Evolutionary conservation across 1,140 invertebrate genomes (phyloP), one percentile per base, ranked within the genome.

Genomic region (Drosophila athabasca): DNA sequence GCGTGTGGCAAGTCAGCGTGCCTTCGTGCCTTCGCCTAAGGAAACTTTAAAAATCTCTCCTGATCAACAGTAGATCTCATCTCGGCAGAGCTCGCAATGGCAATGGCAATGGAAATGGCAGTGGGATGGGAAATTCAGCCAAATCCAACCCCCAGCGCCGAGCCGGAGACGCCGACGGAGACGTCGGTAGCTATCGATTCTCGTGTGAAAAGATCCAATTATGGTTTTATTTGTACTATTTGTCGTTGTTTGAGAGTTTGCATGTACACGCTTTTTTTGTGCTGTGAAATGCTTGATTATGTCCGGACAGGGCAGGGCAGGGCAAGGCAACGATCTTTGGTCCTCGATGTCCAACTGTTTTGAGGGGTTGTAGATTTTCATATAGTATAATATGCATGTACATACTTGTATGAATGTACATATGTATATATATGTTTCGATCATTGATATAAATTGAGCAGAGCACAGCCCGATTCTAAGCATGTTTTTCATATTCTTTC

Each of bases 141-240:
- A 19, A 55, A 22, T 45, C 59, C 79, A 71, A 79, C 80, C 80
- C 76, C 24, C 50, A 31, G 46, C 31, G 39, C 6, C 19, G n/a
- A 15, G 45, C 8, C n/a, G 57, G 13, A 24, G 8, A 39, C 26
- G 44, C 11, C 22, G 2, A 43, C 17, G 59, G 51, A 15, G 46
- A n/a, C 43, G 44, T 19, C 26, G 35, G 31, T n/a, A 6, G 60
- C 62, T 66, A 87, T 85, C 68, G 77, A 87, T 87, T 84, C 77
- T 85, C 81, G 81, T 84, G 81, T 87, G 81, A 84, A 84, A 87
- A 81, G 82, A 87, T 77, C 77, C 82, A 84, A 84, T 84, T 84
- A 84, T 77, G 77, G 82, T 87, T 81, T 81, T 85, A 72, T 76
- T 85, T 80, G 66, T 85, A 66, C 26, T 73, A 74, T 83, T 76